Evolutionary conservation across 1,140 invertebrate species (phyloP).

Genomic region (Pseudomyrmex pallidus): DNA sequence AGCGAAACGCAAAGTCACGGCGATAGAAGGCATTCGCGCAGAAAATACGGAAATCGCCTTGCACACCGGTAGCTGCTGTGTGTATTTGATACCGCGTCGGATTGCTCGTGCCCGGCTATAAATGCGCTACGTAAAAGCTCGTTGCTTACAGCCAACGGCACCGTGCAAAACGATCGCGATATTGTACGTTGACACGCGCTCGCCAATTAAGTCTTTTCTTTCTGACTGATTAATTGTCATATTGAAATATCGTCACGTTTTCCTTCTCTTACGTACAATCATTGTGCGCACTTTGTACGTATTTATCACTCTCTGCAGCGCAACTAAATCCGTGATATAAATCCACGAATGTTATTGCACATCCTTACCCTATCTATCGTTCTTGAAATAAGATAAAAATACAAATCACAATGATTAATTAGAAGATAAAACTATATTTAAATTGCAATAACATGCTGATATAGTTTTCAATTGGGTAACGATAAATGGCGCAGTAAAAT

Average conservation of each 20-base stretch:
- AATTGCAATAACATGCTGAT: background rate
- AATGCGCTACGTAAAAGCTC: constrained; percentile 55
- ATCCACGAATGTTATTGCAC: background rate
- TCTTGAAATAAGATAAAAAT: background rate
- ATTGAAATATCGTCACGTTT: background rate
- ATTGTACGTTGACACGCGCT: constrained; percentile 12
- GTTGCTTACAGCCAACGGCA: constrained; percentile 36
- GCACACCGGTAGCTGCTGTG: constrained; percentile 33
- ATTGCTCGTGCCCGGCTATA: constrained; percentile 38
- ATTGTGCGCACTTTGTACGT: too few species aligned
- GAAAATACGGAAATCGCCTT: constrained; percentile 65
- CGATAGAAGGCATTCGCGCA: constrained; percentile 48
- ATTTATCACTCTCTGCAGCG: background rate
- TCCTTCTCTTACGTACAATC: background rate
- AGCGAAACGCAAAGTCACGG: constrained; percentile 58
- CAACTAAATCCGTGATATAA: background rate
- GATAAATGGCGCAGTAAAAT: constrained; percentile 13
- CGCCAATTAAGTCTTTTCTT: constrained; percentile 33
- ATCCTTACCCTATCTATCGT: background rate
- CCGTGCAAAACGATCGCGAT: constrained; percentile 1
- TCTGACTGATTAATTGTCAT: background rate
- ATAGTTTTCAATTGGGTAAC: background rate
- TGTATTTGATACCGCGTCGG: constrained; percentile 47
- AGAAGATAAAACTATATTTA: background rate
- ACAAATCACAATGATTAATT: background rate